Evolutionary conservation across 1,140 invertebrate genomes (phyloP).

Genomic region (Platyura marginata): DNA sequence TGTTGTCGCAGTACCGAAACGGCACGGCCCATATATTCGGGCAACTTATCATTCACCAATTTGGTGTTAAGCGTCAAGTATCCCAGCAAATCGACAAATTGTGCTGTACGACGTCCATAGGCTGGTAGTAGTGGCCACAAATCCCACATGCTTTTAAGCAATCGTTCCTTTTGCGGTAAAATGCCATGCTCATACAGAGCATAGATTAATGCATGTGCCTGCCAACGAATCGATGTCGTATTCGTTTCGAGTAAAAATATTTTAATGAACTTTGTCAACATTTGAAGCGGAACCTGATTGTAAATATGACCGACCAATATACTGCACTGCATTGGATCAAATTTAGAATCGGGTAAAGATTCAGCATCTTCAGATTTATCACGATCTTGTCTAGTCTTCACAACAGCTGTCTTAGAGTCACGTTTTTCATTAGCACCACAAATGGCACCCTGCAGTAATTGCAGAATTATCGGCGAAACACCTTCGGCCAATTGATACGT

Average conservation of each 20-base stretch:
- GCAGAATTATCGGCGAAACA: conserved; percentile 77
- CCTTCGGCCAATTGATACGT: conserved; percentile 75
- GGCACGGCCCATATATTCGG: conserved; percentile 67
- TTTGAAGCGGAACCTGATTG: conserved; percentile 40
- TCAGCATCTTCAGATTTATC: conserved; percentile 51
- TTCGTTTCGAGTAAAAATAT: conserved; percentile 89
- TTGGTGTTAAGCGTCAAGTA: conserved; percentile 74
- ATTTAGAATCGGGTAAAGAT: conserved; percentile 33
- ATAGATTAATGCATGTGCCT: conserved; percentile 76
- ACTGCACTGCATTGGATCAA: conserved; percentile 49
- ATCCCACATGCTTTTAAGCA: conserved; percentile 74
- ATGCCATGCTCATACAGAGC: conserved; percentile 74
- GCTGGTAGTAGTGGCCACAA: conserved; percentile 80
- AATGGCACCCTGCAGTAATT: conserved; percentile 74
- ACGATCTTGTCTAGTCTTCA: conserved; percentile 32
- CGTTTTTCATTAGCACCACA: conserved; percentile 29
- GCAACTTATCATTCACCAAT: conserved; percentile 29
- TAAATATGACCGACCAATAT: conserved; percentile 53
- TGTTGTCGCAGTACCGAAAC: conserved; percentile 69
- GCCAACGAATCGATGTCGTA: conserved; percentile 82
- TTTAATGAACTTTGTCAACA: conserved; percentile 65
- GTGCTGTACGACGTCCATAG: conserved; percentile 83
- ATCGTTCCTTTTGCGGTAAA: conserved; percentile 49
- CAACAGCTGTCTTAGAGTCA: conserved; percentile 9
- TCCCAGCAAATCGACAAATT: conserved; percentile 91